A percentile compares a stretch with the other conserved stretches of the same genome.
Evolutionary conservation across 2,797 vertebrate species (phyloP).

Genomic region (Chromobotia macracanthus): DNA sequence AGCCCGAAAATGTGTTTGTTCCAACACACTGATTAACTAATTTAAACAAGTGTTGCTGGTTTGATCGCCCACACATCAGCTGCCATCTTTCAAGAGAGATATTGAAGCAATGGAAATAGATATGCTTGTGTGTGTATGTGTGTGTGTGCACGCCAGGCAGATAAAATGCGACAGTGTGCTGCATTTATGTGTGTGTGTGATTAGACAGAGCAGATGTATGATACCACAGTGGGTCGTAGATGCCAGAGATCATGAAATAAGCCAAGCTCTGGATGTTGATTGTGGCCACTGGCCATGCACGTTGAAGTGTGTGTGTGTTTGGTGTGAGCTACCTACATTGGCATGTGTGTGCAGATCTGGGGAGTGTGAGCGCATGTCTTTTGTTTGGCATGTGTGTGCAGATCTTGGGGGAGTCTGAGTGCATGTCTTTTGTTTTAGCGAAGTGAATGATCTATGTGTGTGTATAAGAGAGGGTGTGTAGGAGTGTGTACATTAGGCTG

Average conservation of each 20-base stretch:
- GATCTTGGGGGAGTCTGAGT: conserved; percentile 6
- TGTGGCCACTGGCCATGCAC: conserved; percentile 20
- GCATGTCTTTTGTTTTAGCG: conserved; percentile 34
- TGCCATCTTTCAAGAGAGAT: conserved; percentile 31
- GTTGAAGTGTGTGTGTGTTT: conserved; percentile 5
- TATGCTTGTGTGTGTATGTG: conserved; percentile 21
- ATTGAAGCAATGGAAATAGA: conserved; percentile 41
- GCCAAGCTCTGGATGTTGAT: conserved; percentile 22
- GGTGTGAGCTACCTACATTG: not conserved
- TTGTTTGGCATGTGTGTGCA: conserved; percentile 26
- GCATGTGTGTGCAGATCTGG: conserved; percentile 3
- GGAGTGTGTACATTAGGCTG: conserved; percentile 40
- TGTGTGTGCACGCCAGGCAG: not conserved
- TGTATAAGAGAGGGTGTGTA: conserved; percentile 38
- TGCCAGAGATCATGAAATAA: conserved; percentile 32
- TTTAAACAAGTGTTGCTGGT: conserved; percentile 60
- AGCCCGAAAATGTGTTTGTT: conserved; percentile 63
- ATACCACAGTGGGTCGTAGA: conserved; percentile 29
- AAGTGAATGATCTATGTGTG: conserved; percentile 31
- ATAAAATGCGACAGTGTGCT: conserved; percentile 29
- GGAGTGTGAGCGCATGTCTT: conserved; percentile 7
- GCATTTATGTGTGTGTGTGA: conserved; percentile 37
- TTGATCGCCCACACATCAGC: conserved; percentile 45
- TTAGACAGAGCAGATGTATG: conserved; percentile 41
- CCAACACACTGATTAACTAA: conserved; percentile 62